phyloP scores from a whole-genome alignment of 2,797 vertebrate species.

The Rachycentron canadum region DNA sequence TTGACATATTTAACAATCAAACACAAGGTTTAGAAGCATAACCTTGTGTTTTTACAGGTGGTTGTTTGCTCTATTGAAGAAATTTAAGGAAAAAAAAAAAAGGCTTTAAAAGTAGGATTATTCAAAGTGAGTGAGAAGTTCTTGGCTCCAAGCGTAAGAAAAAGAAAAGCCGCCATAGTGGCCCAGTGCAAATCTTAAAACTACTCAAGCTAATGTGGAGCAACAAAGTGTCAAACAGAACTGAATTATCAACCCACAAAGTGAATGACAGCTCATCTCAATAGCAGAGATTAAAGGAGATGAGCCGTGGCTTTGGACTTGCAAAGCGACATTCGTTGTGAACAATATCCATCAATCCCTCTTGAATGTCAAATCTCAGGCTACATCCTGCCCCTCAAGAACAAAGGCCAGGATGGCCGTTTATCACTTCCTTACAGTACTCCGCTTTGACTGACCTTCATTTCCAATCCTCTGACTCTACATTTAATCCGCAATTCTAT shows the following conservation, averaged over 20 bases:
- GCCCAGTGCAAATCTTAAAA: not conserved
- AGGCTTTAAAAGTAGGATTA: constrained; percentile 29
- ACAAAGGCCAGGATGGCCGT: constrained; percentile 26
- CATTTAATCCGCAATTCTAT: constrained; percentile 56
- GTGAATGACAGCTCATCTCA: constrained; percentile 46
- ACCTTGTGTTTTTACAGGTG: too few relatives aligned
- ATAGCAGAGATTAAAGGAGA: constrained; percentile 27
- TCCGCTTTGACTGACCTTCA: constrained; percentile 62
- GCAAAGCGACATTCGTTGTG: constrained; percentile 42
- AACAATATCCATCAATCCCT: constrained; percentile 63
- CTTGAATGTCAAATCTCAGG: constrained; percentile 31
- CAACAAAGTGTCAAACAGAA: constrained; percentile 21
- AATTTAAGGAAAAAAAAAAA: not conserved
- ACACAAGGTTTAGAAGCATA: too few relatives aligned
- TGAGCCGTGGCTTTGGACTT: constrained; percentile 18
- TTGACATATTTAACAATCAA: too few relatives aligned
- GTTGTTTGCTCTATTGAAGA: too few relatives aligned
- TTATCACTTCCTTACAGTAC: constrained; percentile 24
- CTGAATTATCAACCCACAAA: constrained; percentile 14
- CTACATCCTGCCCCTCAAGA: constrained; percentile 27
- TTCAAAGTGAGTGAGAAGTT: constrained; percentile 26
- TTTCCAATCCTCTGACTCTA: constrained; percentile 59
- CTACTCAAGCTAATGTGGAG: constrained; percentile 38
- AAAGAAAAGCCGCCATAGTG: not conserved
- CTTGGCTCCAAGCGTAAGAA: constrained; percentile 8